These are phyloP conservation scores for Clavelina lepadiformis DNA, from an alignment of 23 tunicate species.

Conservation along the genomic window DNA sequence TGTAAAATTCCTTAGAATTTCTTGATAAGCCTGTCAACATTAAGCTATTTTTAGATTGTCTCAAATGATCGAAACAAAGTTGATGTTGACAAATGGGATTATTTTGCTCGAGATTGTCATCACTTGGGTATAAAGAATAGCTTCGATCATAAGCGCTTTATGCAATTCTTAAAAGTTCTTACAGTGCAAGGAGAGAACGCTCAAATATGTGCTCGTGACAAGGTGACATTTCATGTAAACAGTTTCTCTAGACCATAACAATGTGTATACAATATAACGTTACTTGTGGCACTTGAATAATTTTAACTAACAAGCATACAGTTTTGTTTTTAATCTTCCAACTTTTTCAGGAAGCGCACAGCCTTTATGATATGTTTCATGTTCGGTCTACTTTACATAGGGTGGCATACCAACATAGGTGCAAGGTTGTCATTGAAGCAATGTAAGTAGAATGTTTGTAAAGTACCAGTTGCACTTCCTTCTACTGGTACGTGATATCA, in stretches of 20 bases:
- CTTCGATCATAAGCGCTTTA: conserved; percentile 79
- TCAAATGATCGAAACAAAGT: conserved; percentile 67
- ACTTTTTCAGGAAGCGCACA: conserved; percentile 25
- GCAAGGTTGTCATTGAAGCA: conserved; percentile 20
- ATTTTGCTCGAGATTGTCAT: conserved; percentile 87
- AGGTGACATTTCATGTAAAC: conserved; percentile 14
- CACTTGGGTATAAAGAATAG: conserved; percentile 70
- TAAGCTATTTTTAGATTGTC: conserved; percentile 26
- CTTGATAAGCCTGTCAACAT: neutral
- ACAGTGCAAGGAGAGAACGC: conserved; percentile 25
- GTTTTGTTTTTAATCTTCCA: too few relatives aligned
- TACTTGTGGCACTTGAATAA: neutral
- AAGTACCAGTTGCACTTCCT: too few relatives aligned
- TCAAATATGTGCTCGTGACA: conserved; percentile 72
- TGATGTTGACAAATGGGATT: conserved; percentile 96
- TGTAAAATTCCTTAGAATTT: neutral
- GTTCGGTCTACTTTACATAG: conserved; percentile 36
- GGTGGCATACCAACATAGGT: conserved; percentile 50
- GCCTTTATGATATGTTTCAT: conserved; percentile 54
- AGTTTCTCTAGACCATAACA: neutral
- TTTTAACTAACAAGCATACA: neutral
- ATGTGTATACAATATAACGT: neutral
- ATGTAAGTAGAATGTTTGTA: conserved; percentile 45
- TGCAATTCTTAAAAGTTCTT: conserved; percentile 43
- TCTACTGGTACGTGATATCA: too few relatives aligned